Evolutionary conservation across 1,140 invertebrate species (phyloP).

Genomic region (Stegodyphus mimosarum): DNA sequence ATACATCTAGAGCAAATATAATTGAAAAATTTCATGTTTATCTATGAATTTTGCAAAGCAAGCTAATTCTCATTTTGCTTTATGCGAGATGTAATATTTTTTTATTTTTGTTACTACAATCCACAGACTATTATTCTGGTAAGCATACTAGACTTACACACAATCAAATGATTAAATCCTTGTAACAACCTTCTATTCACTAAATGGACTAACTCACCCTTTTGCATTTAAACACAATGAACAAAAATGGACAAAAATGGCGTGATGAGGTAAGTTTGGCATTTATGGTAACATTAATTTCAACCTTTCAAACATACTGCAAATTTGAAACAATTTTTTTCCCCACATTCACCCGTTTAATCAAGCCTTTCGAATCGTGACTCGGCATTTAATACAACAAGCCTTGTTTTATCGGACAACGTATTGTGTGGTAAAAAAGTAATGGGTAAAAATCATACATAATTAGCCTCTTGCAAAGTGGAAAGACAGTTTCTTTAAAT

Average conservation of each 20-base stretch:
- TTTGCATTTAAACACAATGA: no score
- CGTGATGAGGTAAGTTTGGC: not conserved
- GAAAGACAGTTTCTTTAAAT: not conserved
- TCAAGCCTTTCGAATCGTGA: constrained; percentile 24
- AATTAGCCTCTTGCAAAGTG: constrained; percentile 16
- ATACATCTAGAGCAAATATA: no score
- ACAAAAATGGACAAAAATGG: constrained; percentile 16
- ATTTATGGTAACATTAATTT: constrained; percentile 4
- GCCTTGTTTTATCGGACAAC: constrained; percentile 26
- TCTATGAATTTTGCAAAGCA: no score
- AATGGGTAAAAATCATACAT: constrained; percentile 42
- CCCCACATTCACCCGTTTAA: constrained; percentile 11
- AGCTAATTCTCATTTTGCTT: no score
- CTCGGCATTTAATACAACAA: constrained; percentile 42
- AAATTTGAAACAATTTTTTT: constrained; percentile 7
- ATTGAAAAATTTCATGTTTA: no score
- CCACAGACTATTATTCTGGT: no score
- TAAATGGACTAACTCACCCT: no score
- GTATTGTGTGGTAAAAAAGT: constrained; percentile 49
- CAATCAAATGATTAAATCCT: no score
- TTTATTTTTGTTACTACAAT: no score
- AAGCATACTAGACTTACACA: no score
- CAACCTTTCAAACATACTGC: not conserved
- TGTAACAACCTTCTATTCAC: no score
- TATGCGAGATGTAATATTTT: no score